phyloP scores from a whole-genome alignment of 2,888 invertebrate genomes.

The Auanema freiburgensis region DNA sequence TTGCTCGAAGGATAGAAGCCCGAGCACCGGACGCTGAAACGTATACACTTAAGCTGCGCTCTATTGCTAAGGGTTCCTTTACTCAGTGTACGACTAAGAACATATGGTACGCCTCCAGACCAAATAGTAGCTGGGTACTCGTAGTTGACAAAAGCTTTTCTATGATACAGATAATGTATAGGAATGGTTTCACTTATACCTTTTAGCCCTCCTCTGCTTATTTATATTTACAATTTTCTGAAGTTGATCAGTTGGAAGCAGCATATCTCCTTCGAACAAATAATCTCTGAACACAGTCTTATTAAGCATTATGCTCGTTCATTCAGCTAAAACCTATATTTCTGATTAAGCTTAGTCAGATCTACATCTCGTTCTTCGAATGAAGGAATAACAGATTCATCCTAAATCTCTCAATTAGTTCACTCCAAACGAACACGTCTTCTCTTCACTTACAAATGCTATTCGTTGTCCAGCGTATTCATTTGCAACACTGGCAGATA shows the following conservation, averaged over 20 bases:
- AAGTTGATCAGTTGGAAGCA: constrained; percentile 29
- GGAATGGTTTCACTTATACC: background rate
- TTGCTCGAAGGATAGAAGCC: constrained; percentile 31
- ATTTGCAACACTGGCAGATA: constrained; percentile 12
- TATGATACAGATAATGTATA: background rate
- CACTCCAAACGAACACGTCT: too few species aligned
- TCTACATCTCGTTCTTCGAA: constrained; percentile 36
- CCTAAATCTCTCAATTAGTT: constrained; percentile 22
- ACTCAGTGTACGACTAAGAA: constrained; percentile 31
- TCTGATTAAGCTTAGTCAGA: constrained; percentile 31
- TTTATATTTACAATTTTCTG: constrained; percentile 23
- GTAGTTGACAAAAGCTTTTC: constrained; percentile 24
- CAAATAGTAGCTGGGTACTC: constrained; percentile 43
- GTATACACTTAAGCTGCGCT: too few species aligned
- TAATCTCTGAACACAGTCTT: constrained; percentile 24
- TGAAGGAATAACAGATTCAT: constrained; percentile 30
- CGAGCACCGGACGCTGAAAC: constrained; percentile 22
- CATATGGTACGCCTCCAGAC: constrained; percentile 36
- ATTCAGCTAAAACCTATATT: constrained; percentile 25
- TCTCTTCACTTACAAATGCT: constrained; percentile 10
- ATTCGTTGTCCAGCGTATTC: constrained; percentile 12
- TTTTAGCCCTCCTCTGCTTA: constrained; percentile 9
- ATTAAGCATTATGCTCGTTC: background rate
- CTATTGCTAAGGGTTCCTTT: background rate
- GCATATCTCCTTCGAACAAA: constrained; percentile 42